Evolutionary conservation across 2,888 invertebrate species (phyloP).

Genomic region (Cybosia mesomella): DNA sequence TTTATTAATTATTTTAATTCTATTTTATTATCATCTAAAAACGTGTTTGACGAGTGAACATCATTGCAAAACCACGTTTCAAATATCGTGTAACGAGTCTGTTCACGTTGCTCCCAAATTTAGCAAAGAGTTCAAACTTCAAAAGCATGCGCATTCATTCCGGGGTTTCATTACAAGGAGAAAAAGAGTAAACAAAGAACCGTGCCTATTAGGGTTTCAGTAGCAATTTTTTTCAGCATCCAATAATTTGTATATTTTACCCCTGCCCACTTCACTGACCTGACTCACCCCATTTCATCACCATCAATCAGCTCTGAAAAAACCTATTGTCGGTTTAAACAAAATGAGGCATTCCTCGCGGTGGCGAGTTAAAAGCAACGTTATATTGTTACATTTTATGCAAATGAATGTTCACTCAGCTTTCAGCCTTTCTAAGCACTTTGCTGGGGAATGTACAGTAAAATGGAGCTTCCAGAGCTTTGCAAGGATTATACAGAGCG

Average conservation of each 20-base stretch:
- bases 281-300: conserved; percentile 55
- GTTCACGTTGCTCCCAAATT: neutral
- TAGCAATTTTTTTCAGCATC: conserved; percentile 36
- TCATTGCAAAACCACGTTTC: neutral
- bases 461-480: conserved; percentile 59
- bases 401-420: conserved; percentile 71
- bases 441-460: conserved; percentile 71
- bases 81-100: neutral
- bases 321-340: conserved; percentile 70
- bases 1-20: too few species aligned
- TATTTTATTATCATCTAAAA: neutral
- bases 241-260: conserved; percentile 42
- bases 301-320: conserved; percentile 69
- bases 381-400: conserved; percentile 73
- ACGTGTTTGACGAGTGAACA: neutral
- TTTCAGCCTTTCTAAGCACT: conserved; percentile 72
- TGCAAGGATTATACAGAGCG: conserved; percentile 59
- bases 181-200: conserved; percentile 37
- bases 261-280: conserved; percentile 35
- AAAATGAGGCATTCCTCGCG: conserved; percentile 63
- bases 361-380: conserved; percentile 69
- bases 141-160: conserved; percentile 22
- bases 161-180: conserved; percentile 5
- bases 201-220: conserved; percentile 26
- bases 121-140: neutral